Evolutionary conservation across 1,140 invertebrate species (phyloP), one percentile per base, ranked within the genome.

Genomic region (Drosophila punjabiensis): DNA sequence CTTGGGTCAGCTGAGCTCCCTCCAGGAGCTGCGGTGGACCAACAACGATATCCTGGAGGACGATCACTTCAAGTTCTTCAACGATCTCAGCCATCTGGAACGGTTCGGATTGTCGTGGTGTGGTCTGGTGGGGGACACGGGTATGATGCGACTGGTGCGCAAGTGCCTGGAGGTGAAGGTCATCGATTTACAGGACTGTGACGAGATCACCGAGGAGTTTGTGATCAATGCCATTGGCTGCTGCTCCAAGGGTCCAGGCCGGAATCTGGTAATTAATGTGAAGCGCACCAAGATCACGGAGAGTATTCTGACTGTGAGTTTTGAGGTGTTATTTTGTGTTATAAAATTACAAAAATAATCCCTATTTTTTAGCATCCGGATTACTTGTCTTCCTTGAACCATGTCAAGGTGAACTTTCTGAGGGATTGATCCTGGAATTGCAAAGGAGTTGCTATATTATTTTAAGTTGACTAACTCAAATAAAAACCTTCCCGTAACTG

Each of bases 31-130:
- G 16, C 69, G 71, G 9, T 82, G 74, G 64, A 64, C 59, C 20
- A 75, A 80, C 32, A 90, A 91, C n/a, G 86, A 90, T 58, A 14
- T 77, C 3, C 66, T 90, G 3, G 82, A 90, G 24, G 87, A 90
- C 13, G 79, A 80, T 41, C 87, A 90, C 41, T 82, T 90, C 7
- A 80, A 77, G 71, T 81, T 76, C 28, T 86, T 90, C 53, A 91
- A 86, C 28, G 73, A 90, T 1, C 63, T 90, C 5, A 37, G 7
- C 4, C 7, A 50, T 18, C 52, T 90, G 8, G 61, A 73, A 20
- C 9, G 41, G 0, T 78, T 86, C 5, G 73, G 66, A 0, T 8
- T 90, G 32, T 53, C 45, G 1, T 80, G 55, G 47, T 90, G 86
- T 33, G 82, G 66, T 3, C 59, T 47, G 2, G 66, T 90, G 30